Percentiles rank a stretch among this genome's conserved stretches.
These are phyloP conservation scores for Brachionus koreanus DNA, from an alignment of 1,140 invertebrate genomes.

Conservation along the genomic window DNA sequence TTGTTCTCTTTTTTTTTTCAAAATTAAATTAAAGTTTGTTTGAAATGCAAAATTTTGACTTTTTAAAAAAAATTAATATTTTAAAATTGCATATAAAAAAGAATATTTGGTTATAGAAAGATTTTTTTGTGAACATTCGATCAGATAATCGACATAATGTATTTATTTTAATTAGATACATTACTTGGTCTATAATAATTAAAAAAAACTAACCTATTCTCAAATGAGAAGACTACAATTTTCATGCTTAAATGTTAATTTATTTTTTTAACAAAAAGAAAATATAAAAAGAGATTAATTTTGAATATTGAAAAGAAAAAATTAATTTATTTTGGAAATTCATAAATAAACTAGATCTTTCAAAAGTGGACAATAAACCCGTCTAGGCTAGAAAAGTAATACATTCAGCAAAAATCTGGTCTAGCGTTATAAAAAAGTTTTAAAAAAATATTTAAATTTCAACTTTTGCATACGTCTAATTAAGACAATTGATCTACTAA, in stretches of 20 bases:
- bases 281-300: not conserved
- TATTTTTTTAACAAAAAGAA: not conserved
- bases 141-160: no score
- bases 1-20: no score
- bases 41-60: no score
- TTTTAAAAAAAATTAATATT: no score
- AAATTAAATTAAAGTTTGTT: no score
- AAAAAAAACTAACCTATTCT: no score
- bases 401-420: not conserved
- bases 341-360: not conserved
- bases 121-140: no score
- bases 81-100: no score
- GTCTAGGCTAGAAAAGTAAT: not conserved
- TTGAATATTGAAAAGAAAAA: not conserved
- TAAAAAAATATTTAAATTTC: not conserved
- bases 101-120: no score
- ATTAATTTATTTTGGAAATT: not conserved
- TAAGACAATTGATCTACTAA: not conserved
- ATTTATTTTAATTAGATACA: not conserved
- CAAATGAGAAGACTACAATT: not conserved
- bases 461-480: slow-evolving; percentile 6
- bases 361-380: not conserved
- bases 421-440: not conserved
- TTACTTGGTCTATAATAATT: not conserved
- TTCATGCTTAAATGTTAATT: not conserved